Percentiles rank a stretch among this genome's conserved stretches.
These are phyloP conservation scores for Pluvialis apricaria DNA, from an alignment of 2,113 vertebrate genomes.

Conservation along the genomic window DNA sequence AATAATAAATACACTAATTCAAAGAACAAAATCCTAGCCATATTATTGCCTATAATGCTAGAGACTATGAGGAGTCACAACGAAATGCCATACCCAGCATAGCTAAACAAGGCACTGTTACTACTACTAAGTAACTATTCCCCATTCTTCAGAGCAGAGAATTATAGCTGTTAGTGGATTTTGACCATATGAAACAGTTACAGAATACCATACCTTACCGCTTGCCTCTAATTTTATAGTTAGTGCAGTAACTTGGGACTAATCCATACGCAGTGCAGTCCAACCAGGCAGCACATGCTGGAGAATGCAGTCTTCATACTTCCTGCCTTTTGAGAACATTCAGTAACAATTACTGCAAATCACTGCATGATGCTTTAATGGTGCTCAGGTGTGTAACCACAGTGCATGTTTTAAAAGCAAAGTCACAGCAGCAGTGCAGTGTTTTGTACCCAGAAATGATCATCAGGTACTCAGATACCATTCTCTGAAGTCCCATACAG, in stretches of 20 bases:
- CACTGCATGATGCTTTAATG: not conserved
- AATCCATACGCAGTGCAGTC: accelerated
- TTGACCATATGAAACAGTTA: not conserved
- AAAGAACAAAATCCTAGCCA: not conserved
- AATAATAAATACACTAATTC: not conserved
- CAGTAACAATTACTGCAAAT: not conserved
- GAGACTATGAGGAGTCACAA: not conserved
- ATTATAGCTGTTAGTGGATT: not conserved
- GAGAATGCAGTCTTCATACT: accelerated
- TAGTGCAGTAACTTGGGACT: not conserved
- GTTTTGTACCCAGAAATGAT: not conserved
- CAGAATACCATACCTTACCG: not conserved
- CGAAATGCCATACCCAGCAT: not conserved
- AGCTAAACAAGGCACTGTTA: not conserved
- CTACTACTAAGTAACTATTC: not conserved
- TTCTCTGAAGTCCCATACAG: not conserved
- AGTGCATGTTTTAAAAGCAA: not conserved
- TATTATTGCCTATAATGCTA: not conserved
- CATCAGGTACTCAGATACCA: not conserved
- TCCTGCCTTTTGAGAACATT: not conserved
- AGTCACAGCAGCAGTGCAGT: not conserved
- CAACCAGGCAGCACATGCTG: not conserved
- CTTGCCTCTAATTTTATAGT: not conserved
- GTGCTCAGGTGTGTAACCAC: not conserved
- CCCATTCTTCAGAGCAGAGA: not conserved